These are phyloP conservation scores for Ostrea edulis DNA, from an alignment of 1,140 invertebrate genomes.

Conservation along the genomic window DNA sequence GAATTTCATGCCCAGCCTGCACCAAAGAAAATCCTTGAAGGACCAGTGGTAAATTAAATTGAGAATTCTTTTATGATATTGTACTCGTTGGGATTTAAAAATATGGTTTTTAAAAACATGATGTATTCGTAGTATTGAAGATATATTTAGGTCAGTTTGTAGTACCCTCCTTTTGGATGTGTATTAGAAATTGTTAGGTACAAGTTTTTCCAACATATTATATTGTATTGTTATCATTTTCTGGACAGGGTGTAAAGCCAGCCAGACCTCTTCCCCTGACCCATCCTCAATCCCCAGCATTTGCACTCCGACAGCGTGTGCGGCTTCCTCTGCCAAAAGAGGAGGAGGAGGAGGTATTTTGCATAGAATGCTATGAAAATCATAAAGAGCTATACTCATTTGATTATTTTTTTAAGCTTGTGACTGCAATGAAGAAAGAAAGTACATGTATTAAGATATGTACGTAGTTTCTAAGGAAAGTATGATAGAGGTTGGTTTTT, in stretches of 20 bases:
- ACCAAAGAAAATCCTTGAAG: constrained; percentile 73
- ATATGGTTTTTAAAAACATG: too few species aligned
- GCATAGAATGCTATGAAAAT: background rate
- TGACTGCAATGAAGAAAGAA: too few species aligned
- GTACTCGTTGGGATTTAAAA: background rate
- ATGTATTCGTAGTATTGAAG: too few species aligned
- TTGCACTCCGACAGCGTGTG: constrained; percentile 74
- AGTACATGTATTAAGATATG: too few species aligned
- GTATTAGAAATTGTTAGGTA: too few species aligned
- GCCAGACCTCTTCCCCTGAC: constrained; percentile 68
- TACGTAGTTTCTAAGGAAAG: too few species aligned
- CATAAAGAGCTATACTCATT: background rate
- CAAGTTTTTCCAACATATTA: too few species aligned
- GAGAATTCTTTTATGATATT: background rate
- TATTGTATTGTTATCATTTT: background rate
- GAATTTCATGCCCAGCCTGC: constrained; percentile 76
- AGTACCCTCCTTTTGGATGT: too few species aligned
- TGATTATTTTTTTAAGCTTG: too few species aligned
- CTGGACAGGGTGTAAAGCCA: constrained; percentile 73
- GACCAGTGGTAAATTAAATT: constrained; percentile 68
- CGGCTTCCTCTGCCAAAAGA: constrained; percentile 64
- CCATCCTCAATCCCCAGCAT: constrained; percentile 75
- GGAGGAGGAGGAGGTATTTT: constrained; percentile 61
- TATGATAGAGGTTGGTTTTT: too few species aligned
- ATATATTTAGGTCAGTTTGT: too few species aligned